Percentiles rank a stretch among this genome's conserved stretches.
These are phyloP conservation scores for Nixonia krombeini DNA, from an alignment of 1,140 invertebrate species.

Conservation along the genomic window DNA sequence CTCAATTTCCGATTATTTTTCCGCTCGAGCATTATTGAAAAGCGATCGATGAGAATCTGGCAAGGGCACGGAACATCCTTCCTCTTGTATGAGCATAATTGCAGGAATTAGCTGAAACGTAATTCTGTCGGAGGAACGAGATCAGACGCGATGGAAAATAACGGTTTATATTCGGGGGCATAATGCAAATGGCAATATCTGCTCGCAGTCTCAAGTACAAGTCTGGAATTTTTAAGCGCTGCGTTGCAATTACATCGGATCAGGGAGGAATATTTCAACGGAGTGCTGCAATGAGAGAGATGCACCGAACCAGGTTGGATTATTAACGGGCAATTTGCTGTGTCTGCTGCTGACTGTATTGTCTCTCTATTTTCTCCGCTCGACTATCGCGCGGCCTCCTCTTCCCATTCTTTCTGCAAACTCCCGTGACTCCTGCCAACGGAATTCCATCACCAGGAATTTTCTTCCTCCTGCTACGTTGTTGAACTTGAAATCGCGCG, in stretches of 20 bases:
- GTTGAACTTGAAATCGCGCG: background rate
- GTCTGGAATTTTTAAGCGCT: slow-evolving; percentile 46
- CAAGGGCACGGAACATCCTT: too few relatives aligned
- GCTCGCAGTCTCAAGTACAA: slow-evolving; percentile 47
- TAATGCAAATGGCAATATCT: slow-evolving; percentile 38
- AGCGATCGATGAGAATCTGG: too few relatives aligned
- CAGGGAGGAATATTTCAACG: slow-evolving; percentile 67
- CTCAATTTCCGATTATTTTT: too few relatives aligned
- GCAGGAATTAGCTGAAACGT: background rate
- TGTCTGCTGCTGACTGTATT: slow-evolving; percentile 70
- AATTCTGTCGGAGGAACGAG: too few relatives aligned
- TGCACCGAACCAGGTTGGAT: slow-evolving; percentile 57
- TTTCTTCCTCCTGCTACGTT: background rate
- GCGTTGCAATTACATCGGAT: slow-evolving; percentile 67
- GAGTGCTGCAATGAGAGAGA: slow-evolving; percentile 37
- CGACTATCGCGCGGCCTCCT: slow-evolving; percentile 2
- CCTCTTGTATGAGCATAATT: too few relatives aligned
- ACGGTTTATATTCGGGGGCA: slow-evolving; percentile 39
- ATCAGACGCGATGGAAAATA: too few relatives aligned
- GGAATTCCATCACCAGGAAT: background rate
- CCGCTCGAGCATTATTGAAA: too few relatives aligned
- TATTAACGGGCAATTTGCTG: slow-evolving; percentile 71
- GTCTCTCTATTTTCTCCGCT: slow-evolving; percentile 59
- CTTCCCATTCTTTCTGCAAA: slow-evolving; percentile 17
- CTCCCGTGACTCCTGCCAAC: too few relatives aligned